Base-by-base conservation (phyloP, 2,888 invertebrate genomes). In the Drosophila pegasa region DNA sequence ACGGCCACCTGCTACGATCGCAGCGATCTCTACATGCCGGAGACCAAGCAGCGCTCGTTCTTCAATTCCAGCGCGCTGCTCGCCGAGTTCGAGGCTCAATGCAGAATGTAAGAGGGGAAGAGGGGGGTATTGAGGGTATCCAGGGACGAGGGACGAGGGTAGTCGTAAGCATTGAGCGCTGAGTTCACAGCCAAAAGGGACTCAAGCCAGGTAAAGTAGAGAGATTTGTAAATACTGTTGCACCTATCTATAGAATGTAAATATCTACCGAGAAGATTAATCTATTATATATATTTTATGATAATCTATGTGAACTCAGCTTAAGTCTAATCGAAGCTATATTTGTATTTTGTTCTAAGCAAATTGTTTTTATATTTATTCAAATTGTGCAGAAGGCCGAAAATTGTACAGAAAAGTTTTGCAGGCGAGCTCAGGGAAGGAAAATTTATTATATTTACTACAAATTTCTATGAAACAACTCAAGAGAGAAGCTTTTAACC, bases 1-100 rank as follows among this genome's bases (percentile, higher is more conserved):
- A 97, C 99, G 86, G 99, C 97, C 43, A 96, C 99, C 56, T 99
- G 99, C 89, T 99, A 98, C 90, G 99, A 99, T 92, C 97, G 98
- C 90, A 95, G 96, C 37, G 96, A 97, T 87, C 80, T 92, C 35
- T 78, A 89, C 47, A 85, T 90, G 74, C 83, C 88, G 3, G 68
- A 86, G 31, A 71, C 56, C 18, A 92, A 92, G 65, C 66, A 80
- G 48, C 64, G 80, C 8, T 80, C 89, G 25, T 90, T 90, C 80
- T 90, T 90, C 68, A 87, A 89, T 50, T 88, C 90, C 7, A 69
- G 81, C 7, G 62, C 68, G 14, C 63, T 89, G 64, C 64, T 88
- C 29, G 74, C 84, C 40, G 88, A 88, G 55, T 90, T 90, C 54
- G 81, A 88, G 60, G 90, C 73, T 10, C 90, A 90, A 47, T 90